Base-by-base conservation (phyloP, 2,888 invertebrate genomes). In the Crepidodera aurea region DNA sequence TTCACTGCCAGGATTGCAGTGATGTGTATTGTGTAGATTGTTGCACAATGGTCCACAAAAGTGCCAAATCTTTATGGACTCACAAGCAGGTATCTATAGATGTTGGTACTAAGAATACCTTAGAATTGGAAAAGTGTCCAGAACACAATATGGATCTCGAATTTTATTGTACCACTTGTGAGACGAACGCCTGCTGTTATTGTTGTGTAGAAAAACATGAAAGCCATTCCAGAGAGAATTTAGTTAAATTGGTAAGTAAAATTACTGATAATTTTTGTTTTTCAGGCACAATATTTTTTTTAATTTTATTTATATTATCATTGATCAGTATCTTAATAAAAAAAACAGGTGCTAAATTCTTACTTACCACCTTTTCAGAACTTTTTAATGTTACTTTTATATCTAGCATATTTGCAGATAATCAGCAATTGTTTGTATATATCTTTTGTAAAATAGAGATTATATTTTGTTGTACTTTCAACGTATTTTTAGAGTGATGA, bases 101-200 rank as follows among this genome's bases (percentile, higher is more conserved):
- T 13, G 54, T 37, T 27, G 22, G 32, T 5, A 64, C 62, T 32
- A 57, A 57, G 27, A 61, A 65, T 40, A 56, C 62, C 25, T 34
- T 68, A 5, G 65, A 65, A 7, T 62, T 76, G 46, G 69, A 71
- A 16, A 67, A 63, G 27, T 77, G 76, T 64, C 13, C 37, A 0
- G 68, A 68, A 27, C 83, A 83, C 69, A 40, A 68, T 1, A 69
- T 75, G 56, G 55, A 69, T 1, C 19, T 78, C 16, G 82, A 81
- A 13, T 81, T 82, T 69, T 77, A 74, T 60, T 85, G 85, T 64
- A 71, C 69, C 1, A 70, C 75, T 8, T 84, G 85, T 67, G 62
- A 77, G n/a, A 48, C 64, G 18, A 65, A 73, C 1, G 68, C 74
- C 1, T 85, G 84, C 60, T 77, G 81, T n/a, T 78, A 81, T 48